Base-by-base conservation (phyloP, 2,888 invertebrate species). In the Fragum whitleyi region DNA sequence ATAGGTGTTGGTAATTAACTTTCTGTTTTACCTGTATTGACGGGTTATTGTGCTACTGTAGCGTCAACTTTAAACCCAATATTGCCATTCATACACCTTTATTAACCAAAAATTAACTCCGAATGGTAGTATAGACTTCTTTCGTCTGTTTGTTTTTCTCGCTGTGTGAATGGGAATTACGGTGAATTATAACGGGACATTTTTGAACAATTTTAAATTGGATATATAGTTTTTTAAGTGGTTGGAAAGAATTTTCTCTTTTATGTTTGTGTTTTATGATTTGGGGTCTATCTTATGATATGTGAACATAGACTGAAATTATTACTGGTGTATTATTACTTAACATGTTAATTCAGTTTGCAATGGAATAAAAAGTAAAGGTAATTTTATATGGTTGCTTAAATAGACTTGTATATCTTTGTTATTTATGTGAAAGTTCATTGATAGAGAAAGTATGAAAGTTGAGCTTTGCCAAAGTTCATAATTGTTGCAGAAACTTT, bases 81-180 rank as follows among this genome's bases (percentile, higher is more conserved):
- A 65, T 36, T 42, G 23, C 21, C 36, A 23, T 65, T 36, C n/a
- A 42, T 36, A 65, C 65, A 65, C 65, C 39, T 65, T 32, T 65
- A 65, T 65, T 65, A 65, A 65, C 65, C 14, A 65, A 42, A 47
- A 65, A 65, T 65, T 65, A 65, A 65, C 39, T 65, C 65, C 42
- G n/a, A 65, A 65, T 65, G 23, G 65, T 23, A 42, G 42, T 65
- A 57, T 19, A 21, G 32, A 21, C 36, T 16, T n/a, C n/a, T n/a
- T 39, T 39, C 65, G 32, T 23, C 16, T 65, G 23, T 65, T 65
- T 65, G 42, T 65, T 65, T 57, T 65, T 39, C 65, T 23, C 42
- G 47, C 42, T 65, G 39, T 23, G 65, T 65, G 65, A 65, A 65
- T 65, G 65, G 65, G 36, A 36, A 65, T 65, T 65, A 42, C 36